phyloP scores from a whole-genome alignment of 2,888 invertebrate species.

The Clanis bilineata region DNA sequence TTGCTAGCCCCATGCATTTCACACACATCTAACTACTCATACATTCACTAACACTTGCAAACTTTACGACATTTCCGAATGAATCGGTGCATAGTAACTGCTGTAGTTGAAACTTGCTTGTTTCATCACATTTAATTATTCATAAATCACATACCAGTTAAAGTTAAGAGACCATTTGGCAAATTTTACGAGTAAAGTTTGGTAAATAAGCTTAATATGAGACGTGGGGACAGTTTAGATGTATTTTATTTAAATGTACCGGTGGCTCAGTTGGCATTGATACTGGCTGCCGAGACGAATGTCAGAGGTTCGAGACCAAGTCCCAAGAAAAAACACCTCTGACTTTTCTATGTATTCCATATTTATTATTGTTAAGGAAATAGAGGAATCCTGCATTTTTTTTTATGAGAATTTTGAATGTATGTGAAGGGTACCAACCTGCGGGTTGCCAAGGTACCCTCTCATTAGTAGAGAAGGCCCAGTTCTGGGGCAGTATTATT shows the following conservation, averaged over 20 bases:
- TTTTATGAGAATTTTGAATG: too few species aligned
- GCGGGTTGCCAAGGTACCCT: too few species aligned
- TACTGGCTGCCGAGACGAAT: too few species aligned
- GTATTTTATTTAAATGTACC: constrained; percentile 40
- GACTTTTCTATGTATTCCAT: too few species aligned
- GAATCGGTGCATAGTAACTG: constrained; percentile 38
- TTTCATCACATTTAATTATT: constrained; percentile 54
- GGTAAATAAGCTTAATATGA: constrained; percentile 38
- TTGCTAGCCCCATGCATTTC: background rate
- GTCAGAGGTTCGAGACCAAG: too few species aligned
- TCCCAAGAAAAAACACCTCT: too few species aligned
- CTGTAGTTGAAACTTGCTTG: constrained; percentile 41
- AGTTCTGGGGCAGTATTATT: too few species aligned
- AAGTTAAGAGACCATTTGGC: constrained; percentile 51
- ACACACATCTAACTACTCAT: constrained; percentile 22
- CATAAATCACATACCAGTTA: constrained; percentile 55
- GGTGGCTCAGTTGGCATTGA: too few species aligned
- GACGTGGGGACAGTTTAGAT: constrained; percentile 41
- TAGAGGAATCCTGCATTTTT: too few species aligned
- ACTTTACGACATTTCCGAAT: constrained; percentile 26
- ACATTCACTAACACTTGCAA: constrained; percentile 25
- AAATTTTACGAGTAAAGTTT: constrained; percentile 54
- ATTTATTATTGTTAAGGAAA: too few species aligned
- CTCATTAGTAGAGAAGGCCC: too few species aligned
- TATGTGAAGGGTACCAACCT: too few species aligned